Percentiles rank a stretch among this genome's conserved stretches.
Conservation (phyloP, 2,888 invertebrate species). For the Ophion ellenae region DNA sequence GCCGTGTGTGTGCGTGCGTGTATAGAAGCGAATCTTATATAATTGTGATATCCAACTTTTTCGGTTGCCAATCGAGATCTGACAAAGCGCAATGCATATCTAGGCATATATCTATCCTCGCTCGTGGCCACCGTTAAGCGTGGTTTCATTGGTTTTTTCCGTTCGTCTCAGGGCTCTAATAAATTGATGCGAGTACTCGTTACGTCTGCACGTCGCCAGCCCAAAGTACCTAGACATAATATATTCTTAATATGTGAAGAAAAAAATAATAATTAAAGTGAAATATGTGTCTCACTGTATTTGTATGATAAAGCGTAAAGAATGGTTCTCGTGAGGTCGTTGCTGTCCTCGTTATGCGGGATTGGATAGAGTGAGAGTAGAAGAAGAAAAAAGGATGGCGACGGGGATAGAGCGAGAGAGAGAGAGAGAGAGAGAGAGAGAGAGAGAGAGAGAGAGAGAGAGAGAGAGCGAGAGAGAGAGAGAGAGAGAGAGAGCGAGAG, state of each 20-base stretch:
- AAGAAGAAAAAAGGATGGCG: slow-evolving; percentile 25
- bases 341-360: slow-evolving; percentile 68
- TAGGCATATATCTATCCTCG: slow-evolving; percentile 35
- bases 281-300: slow-evolving; percentile 80
- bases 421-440: neutral
- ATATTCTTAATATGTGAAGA: slow-evolving; percentile 80
- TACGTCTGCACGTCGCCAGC: slow-evolving; percentile 69
- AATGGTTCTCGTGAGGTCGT: slow-evolving; percentile 77
- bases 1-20: slow-evolving; percentile 22
- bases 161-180: slow-evolving; percentile 45
- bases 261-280: slow-evolving; percentile 64
- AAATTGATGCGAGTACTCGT: slow-evolving; percentile 69
- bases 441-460: too few species aligned
- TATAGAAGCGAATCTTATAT: slow-evolving; percentile 54
- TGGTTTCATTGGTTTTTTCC: slow-evolving; percentile 7
- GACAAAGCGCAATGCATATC: slow-evolving; percentile 39
- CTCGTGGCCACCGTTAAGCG: slow-evolving; percentile 28
- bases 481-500: neutral
- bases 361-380: slow-evolving; percentile 28
- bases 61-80: slow-evolving; percentile 62
- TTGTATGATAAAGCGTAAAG: slow-evolving; percentile 77
- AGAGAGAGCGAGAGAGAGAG: neutral
- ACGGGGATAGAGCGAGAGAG: neutral
- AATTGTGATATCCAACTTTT: slow-evolving; percentile 69
- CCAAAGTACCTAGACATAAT: slow-evolving; percentile 78